Conservation (phyloP, 2,797 vertebrate genomes). For the Liasis olivaceus region DNA sequence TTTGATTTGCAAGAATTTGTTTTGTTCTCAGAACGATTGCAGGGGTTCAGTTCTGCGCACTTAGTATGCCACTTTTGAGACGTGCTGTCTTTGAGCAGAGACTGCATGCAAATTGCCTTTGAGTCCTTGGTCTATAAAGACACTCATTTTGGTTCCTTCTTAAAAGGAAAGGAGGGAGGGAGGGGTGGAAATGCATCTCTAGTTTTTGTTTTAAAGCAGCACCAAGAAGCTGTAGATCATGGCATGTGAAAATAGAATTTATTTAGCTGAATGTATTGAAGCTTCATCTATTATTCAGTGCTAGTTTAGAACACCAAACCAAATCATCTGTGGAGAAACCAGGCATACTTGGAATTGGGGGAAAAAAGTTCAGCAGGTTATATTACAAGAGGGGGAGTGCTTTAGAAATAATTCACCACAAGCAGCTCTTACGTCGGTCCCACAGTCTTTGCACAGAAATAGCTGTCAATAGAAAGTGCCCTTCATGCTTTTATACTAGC, state of each 20-base stretch:
- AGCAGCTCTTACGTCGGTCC: neutral
- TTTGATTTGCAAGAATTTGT: constrained; percentile 49
- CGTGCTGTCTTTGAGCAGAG: constrained; percentile 48
- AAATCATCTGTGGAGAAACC: neutral
- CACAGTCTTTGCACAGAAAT: neutral
- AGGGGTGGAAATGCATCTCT: neutral
- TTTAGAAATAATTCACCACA: neutral
- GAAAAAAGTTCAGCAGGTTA: neutral
- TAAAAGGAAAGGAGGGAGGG: neutral
- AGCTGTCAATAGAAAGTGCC: neutral
- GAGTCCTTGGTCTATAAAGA: constrained; percentile 20
- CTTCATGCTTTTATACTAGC: neutral
- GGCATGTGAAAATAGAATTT: constrained; percentile 17
- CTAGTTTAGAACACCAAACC: constrained; percentile 8
- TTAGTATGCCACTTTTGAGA: constrained; percentile 28
- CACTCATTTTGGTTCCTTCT: neutral
- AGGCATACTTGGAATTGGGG: neutral
- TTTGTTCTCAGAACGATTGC: constrained; percentile 49
- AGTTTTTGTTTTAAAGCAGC: neutral
- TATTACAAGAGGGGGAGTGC: neutral
- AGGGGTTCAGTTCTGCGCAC: constrained; percentile 51
- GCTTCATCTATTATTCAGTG: constrained; percentile 11
- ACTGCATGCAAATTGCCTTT: constrained; percentile 56
- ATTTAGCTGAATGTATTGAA: constrained; percentile 9
- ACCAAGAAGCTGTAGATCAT: constrained; percentile 8